Base-by-base conservation (phyloP, 1,140 invertebrate species). In the Drosophila willistoni region DNA sequence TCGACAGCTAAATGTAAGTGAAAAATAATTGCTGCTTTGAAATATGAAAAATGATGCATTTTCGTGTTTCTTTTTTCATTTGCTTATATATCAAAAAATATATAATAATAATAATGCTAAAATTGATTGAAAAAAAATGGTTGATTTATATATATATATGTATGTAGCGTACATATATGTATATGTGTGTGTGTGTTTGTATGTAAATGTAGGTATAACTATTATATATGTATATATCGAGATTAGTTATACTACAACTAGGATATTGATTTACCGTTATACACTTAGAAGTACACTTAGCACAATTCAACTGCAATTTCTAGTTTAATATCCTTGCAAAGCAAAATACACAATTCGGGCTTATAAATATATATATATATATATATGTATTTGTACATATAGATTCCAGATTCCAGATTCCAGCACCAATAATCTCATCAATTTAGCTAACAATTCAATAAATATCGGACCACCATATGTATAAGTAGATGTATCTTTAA, bases 251-350 rank as follows among this genome's bases (percentile, higher is more conserved):
- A 55, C 76, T 76, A 76, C 47, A 84, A 73, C 80, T 84, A 82
- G 80, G 81, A 77, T 85, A 78, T 81, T 69, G 71, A 81, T 76
- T 51, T 76, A 86, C 59, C 82, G 75, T 86, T 71, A 89, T 65
- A 89, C 79, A 87, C 83, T 86, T 86, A 86, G 72, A 87, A 83
- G 80, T 86, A 86, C 83, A 87, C 82, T 86, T 87, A 86, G 82
- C 79, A 78, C 75, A 86, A 86, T 87, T 82, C 75, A 86, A 85
- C 75, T 69, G 72, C 44, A 71, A 54, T 64, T 74, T 57, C 17
- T 57, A 55, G 64, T 25, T 19, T 7, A 1, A 9, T 33, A 33
- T 57, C 33, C 25, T 36, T 57, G 33, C 33, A 51, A 51, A 51
- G 44, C 17, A 51, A 51, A 51, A 51, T 9, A 17, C 44, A 22